Conservation (phyloP, 2,797 vertebrate species). For the Kryptopterus vitreolus region DNA sequence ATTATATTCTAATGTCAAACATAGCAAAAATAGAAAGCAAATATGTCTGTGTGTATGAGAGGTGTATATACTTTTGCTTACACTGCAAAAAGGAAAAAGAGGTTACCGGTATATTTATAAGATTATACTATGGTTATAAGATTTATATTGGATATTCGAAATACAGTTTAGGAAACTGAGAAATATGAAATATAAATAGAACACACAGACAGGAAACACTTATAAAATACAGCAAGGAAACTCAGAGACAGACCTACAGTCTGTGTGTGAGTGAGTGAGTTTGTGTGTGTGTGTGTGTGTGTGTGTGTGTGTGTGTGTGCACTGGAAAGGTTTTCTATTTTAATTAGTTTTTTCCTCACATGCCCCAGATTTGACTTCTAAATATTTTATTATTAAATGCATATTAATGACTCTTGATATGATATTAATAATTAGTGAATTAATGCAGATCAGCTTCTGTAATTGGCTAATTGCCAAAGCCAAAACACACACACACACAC, state of each 20-base stretch:
- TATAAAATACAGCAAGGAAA: neutral
- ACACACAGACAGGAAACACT: neutral
- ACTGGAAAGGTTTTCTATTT: neutral
- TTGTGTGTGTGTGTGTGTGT: neutral
- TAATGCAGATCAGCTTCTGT: neutral
- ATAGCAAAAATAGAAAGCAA: neutral
- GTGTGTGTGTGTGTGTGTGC: neutral
- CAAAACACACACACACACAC: too few relatives aligned
- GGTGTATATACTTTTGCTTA: neutral
- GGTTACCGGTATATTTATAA: neutral
- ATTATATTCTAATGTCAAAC: neutral
- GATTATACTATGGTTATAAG: neutral
- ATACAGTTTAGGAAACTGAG: neutral
- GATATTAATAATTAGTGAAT: too few relatives aligned
- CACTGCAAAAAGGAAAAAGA: neutral
- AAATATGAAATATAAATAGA: neutral
- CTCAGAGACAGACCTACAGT: neutral
- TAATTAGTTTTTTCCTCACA: neutral
- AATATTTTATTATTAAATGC: slow-evolving; percentile 4
- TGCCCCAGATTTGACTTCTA: neutral
- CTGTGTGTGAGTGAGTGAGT: neutral
- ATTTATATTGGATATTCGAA: neutral
- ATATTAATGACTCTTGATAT: neutral
- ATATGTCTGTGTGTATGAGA: neutral
- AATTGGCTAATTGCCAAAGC: neutral